Conservation (phyloP, 2,888 invertebrate genomes). For the Agriopis aurantiaria region DNA sequence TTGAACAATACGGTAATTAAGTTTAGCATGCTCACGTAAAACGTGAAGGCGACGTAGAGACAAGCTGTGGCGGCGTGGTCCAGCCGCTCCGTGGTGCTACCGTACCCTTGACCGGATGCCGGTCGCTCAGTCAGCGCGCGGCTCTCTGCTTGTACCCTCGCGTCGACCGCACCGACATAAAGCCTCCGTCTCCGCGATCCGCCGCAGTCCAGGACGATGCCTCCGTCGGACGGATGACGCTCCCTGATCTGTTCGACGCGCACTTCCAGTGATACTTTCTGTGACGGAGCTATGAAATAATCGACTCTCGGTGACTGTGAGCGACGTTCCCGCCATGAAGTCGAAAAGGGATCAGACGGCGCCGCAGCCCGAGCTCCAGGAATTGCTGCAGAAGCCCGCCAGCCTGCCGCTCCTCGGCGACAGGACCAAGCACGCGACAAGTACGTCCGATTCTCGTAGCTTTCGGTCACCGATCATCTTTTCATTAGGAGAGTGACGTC, state of each 20-base stretch:
- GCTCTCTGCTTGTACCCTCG: slow-evolving; percentile 73
- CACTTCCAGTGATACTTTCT: slow-evolving; percentile 35
- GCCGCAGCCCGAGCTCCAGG: slow-evolving; percentile 75
- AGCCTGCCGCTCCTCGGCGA: slow-evolving; percentile 61
- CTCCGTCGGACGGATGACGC: slow-evolving; percentile 52
- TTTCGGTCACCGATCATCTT: slow-evolving; percentile 53
- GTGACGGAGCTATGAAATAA: slow-evolving; percentile 51
- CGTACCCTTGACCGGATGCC: slow-evolving; percentile 74
- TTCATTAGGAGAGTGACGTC: slow-evolving; percentile 60
- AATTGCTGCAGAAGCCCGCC: slow-evolving; percentile 73
- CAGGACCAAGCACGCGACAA: slow-evolving; percentile 67
- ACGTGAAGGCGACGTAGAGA: slow-evolving; percentile 29
- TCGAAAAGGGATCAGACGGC: slow-evolving; percentile 59
- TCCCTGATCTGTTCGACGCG: slow-evolving; percentile 24
- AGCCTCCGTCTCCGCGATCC: slow-evolving; percentile 52
- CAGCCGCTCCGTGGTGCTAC: slow-evolving; percentile 50
- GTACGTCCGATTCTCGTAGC: slow-evolving; percentile 67
- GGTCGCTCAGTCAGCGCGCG: slow-evolving; percentile 76
- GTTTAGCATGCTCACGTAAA: slow-evolving; percentile 28
- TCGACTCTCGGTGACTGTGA: slow-evolving; percentile 58
- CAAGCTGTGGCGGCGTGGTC: slow-evolving; percentile 44
- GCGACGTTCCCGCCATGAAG: slow-evolving; percentile 64
- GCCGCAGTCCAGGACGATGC: slow-evolving; percentile 67
- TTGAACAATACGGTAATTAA: slow-evolving; percentile 49
- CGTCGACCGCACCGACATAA: slow-evolving; percentile 63